Conservation (phyloP, 2,888 invertebrate species). For the Drosophila emarginata region DNA sequence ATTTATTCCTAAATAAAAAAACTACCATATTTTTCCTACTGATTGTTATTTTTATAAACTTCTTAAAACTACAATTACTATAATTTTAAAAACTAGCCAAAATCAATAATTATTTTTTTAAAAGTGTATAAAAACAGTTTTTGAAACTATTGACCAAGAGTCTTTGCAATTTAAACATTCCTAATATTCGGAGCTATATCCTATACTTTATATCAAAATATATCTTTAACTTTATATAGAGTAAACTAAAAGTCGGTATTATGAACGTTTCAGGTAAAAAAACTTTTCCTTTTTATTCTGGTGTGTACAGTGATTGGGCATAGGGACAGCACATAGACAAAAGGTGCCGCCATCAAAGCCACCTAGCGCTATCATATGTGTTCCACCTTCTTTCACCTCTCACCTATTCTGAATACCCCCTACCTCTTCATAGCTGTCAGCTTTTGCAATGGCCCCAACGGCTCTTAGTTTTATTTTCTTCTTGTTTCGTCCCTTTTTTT, state of each 20-base stretch:
- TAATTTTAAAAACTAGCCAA: too few species aligned
- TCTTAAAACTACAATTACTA: too few species aligned
- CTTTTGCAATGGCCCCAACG: conserved; percentile 54
- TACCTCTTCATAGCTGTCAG: conserved; percentile 41
- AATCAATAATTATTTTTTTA: too few species aligned
- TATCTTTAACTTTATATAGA: neutral
- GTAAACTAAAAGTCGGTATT: neutral
- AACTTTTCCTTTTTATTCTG: conserved; percentile 21
- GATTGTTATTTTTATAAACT: too few species aligned
- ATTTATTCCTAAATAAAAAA: too few species aligned
- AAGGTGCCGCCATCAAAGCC: conserved; percentile 71
- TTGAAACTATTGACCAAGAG: too few species aligned
- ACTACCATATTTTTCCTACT: too few species aligned
- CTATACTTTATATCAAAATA: too few species aligned
- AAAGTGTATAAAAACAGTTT: too few species aligned
- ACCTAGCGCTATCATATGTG: conserved; percentile 52
- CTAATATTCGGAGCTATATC: too few species aligned
- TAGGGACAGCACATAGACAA: conserved; percentile 62
- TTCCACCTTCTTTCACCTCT: neutral
- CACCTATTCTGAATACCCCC: conserved; percentile 14
- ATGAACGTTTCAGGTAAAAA: neutral
- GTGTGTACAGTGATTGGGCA: conserved; percentile 62
- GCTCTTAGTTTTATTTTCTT: conserved; percentile 45
- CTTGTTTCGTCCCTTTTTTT: conserved; percentile 18
- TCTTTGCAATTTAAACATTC: too few species aligned